phyloP scores from a whole-genome alignment of 2,113 vertebrate species.

The Pseudopodoces humilis region DNA sequence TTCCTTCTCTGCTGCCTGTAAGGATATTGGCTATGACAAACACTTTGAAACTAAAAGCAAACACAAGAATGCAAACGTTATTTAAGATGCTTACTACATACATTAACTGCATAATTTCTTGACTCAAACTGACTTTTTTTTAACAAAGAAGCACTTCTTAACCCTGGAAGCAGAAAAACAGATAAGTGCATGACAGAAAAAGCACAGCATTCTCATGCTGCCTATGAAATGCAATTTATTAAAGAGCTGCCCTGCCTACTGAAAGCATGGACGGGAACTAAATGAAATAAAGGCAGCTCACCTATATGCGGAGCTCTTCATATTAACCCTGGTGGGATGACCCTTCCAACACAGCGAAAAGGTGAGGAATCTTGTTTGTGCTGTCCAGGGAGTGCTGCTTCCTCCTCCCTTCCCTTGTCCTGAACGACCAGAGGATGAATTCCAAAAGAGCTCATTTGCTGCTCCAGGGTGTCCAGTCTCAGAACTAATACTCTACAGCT shows the following conservation, averaged over 20 bases:
- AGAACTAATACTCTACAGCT: not conserved
- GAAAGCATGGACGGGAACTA: not conserved
- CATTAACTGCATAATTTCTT: not conserved
- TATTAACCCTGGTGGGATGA: rapidly evolving
- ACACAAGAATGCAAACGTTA: not conserved
- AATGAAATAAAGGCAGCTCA: not conserved
- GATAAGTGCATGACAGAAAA: not conserved
- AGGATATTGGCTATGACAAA: not conserved
- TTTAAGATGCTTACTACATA: not conserved
- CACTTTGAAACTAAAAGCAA: not conserved
- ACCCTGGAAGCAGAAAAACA: not conserved
- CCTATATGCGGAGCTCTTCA: rapidly evolving
- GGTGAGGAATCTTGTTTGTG: rapidly evolving
- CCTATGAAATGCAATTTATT: not conserved
- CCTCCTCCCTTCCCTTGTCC: not conserved
- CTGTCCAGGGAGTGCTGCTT: not conserved
- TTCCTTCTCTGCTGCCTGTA: not conserved
- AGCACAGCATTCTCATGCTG: not conserved
- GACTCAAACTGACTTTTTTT: not conserved
- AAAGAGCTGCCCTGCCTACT: not conserved
- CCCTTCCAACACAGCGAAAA: not conserved
- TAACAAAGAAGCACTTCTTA: not conserved
- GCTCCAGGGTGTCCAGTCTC: not conserved
- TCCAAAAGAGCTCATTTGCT: not conserved
- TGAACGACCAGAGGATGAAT: not conserved